Base-by-base conservation (phyloP, 2,797 vertebrate genomes). In the Mus minutoides region DNA sequence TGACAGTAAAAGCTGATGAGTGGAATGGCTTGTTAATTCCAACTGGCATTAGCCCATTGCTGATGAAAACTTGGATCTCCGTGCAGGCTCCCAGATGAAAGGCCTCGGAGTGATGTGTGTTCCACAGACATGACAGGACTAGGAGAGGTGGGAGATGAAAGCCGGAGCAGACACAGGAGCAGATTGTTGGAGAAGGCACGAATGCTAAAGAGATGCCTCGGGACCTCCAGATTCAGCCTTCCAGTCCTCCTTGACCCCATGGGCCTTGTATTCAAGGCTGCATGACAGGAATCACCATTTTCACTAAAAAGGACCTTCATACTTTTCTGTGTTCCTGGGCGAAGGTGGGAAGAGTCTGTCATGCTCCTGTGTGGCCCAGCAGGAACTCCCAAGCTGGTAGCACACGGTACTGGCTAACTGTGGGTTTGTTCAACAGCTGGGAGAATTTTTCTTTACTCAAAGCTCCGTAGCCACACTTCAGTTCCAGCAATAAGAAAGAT, bases 111-210 rank as follows among this genome's bases (percentile, higher is more conserved):
- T 24, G 76, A 95, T 2, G 82, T 3, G 10, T 31, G 0, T 84
- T 78, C 94, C 82, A 87, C 73, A 96, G 92, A 91, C 54, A 31
- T 0, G 31, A 64, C 34, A 64, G 6, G 22, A 26, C 87, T 60
- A 73, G 12, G 26, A 89, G 76, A 67, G 16, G 84, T 10, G 54
- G 94, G 67, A 96, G 96, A 97, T 80, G 91, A 97, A 96, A 96
- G 94, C 56, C 1, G 14, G n/a, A 67, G 76, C 54, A 2, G 26
- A 94, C 96, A 92, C 91, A 73, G 40, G 6, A 78, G 90, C 96
- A 97, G 97, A 88, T 91, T 97, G 95, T 52, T 22, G 88, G 79
- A 69, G 94, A 93, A 96, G 84, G 77, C 85, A 31, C 4, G 93
- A 26, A 94, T 96, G 88, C 77, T 93, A 83, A 95, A 87, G 92